A percentile compares a stretch with the other conserved stretches of the same genome.
phyloP scores from a whole-genome alignment of 2,113 vertebrate species.

The Notothenia rossii region DNA sequence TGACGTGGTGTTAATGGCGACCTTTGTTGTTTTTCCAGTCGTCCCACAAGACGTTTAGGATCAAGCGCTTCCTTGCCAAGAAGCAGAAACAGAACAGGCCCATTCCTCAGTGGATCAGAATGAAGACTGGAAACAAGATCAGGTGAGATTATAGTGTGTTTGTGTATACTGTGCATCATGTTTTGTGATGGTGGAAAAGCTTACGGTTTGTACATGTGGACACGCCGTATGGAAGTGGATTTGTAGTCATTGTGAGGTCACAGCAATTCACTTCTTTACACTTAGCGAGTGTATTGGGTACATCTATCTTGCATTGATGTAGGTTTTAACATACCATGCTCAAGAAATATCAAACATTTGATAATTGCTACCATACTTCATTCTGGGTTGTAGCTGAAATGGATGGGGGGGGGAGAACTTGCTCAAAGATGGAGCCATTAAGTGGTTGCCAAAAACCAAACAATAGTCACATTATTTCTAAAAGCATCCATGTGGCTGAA shows the following conservation, averaged over 20 bases:
- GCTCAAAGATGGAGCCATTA: no score
- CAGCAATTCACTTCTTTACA: neutral
- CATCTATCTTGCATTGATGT: neutral
- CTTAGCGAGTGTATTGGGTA: neutral
- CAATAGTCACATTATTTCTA: no score
- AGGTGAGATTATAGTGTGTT: conserved; percentile 79
- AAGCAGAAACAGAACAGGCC: conserved; percentile 99
- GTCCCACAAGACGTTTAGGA: conserved; percentile 98
- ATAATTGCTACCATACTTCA: no score
- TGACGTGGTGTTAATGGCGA: neutral
- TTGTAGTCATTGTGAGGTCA: neutral
- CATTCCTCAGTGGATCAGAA: conserved; percentile 98
- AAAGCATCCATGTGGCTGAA: no score
- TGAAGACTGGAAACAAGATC: conserved; percentile 99
- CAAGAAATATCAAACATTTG: no score
- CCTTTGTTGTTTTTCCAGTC: conserved; percentile 82
- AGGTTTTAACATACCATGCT: no score
- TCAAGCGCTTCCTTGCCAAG: conserved; percentile 97
- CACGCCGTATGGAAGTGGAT: neutral
- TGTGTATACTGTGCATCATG: neutral
- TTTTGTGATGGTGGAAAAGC: no score
- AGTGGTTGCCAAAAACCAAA: no score
- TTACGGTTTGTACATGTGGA: neutral
- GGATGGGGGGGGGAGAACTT: no score
- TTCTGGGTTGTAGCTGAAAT: no score